Evolutionary conservation across 2,888 invertebrate species (phyloP).

Genomic region (Tetanocera ferruginea): DNA sequence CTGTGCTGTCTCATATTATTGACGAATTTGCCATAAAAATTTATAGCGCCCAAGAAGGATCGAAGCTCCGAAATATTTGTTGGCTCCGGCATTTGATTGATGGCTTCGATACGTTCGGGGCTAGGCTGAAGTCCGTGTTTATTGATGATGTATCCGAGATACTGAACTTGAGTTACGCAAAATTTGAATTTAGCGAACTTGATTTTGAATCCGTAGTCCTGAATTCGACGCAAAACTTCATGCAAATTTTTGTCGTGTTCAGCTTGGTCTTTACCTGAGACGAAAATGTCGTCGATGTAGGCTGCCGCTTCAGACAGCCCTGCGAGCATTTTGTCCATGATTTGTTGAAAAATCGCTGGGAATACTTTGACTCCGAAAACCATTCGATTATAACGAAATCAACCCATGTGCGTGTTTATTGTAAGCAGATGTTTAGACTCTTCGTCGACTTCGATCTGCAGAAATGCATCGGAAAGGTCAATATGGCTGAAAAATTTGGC

Average conservation of each 20-base stretch:
- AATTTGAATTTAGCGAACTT: conserved; percentile 45
- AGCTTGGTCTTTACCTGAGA: conserved; percentile 37
- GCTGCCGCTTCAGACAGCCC: conserved; percentile 34
- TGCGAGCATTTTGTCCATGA: conserved; percentile 44
- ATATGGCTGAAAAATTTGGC: conserved; percentile 40
- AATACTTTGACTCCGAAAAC: conserved; percentile 38
- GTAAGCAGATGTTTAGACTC: conserved; percentile 42
- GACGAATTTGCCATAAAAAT: conserved; percentile 48
- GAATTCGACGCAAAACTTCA: conserved; percentile 38
- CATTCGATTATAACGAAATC: conserved; percentile 35
- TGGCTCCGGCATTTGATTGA: conserved; percentile 45
- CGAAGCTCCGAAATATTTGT: conserved; percentile 44
- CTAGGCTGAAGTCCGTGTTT: conserved; percentile 43
- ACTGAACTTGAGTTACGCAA: conserved; percentile 22
- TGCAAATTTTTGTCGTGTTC: conserved; percentile 40
- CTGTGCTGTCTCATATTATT: conserved; percentile 38
- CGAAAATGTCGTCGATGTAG: conserved; percentile 41
- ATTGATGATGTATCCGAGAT: conserved; percentile 33
- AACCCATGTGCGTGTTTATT: conserved; percentile 37
- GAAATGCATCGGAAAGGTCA: conserved; percentile 47
- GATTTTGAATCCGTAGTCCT: conserved; percentile 42
- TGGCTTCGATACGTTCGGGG: conserved; percentile 40
- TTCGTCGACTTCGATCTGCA: conserved; percentile 48
- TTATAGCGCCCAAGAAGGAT: conserved; percentile 47
- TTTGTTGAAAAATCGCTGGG: conserved; percentile 41